A percentile compares a stretch with the other conserved stretches of the same genome.
phyloP scores from a whole-genome alignment of 2,888 invertebrate genomes.

The Agriopis leucophaearia region DNA sequence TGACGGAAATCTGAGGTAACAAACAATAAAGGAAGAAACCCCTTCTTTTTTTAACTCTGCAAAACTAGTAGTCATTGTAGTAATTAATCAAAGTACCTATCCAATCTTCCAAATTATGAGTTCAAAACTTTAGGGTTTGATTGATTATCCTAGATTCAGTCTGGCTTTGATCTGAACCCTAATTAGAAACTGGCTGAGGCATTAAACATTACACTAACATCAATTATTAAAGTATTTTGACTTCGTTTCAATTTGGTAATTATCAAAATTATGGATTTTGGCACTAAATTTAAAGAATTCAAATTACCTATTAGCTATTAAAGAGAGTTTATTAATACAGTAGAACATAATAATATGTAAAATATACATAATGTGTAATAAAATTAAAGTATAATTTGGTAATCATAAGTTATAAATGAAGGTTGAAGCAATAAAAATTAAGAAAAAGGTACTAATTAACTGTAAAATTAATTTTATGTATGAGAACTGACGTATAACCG shows the following conservation, averaged over 20 bases:
- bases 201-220: constrained; percentile 31
- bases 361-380: no score
- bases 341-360: no score
- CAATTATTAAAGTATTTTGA: constrained; percentile 38
- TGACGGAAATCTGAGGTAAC: no score
- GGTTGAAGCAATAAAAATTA: constrained; percentile 34
- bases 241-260: constrained; percentile 28
- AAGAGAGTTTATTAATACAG: no score
- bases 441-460: constrained; percentile 25
- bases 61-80: constrained; percentile 16
- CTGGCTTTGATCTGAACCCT: constrained; percentile 39
- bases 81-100: constrained; percentile 30
- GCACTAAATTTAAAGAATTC: constrained; percentile 6
- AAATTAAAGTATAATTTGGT: no score
- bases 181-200: constrained; percentile 33
- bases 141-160: constrained; percentile 43
- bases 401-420: constrained; percentile 18
- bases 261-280: constrained; percentile 25
- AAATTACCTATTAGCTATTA: background rate
- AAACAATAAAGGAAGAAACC: no score
- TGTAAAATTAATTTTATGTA: constrained; percentile 30
- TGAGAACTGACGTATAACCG: constrained; percentile 45
- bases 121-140: constrained; percentile 41
- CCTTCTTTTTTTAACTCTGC: background rate
- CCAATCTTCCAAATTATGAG: constrained; percentile 26